Evolutionary conservation across 2,888 invertebrate genomes (phyloP), one percentile per base, ranked within the genome.

Genomic region (Euplagia quadripunctaria): DNA sequence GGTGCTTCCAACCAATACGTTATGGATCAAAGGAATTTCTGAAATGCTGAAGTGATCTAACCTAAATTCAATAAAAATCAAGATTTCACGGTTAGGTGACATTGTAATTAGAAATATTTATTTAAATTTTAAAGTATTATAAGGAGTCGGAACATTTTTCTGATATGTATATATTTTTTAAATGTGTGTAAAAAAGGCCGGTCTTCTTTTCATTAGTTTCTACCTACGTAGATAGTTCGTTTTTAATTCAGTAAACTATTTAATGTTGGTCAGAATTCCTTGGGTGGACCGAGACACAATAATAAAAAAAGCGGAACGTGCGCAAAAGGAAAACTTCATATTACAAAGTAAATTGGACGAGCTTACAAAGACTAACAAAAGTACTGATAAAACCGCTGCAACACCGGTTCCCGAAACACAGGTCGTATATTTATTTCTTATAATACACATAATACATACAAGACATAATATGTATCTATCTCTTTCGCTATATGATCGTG

Each of bases 201-300:
- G 4, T 55, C n/a, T 55, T 55, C 11, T 9, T n/a, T 11, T 46
- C 11, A 46, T 0, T 46, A 46, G 51, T 51, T 14, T 51, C 14
- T 51, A 51, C 51, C 16, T 46, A 31, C 5, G 12, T 11, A 16
- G 6, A 1, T 66, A 20, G 31, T 31, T 66, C 9, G 14, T 42
- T 17, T 6, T 7, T 46, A 5, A 9, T 41, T 41, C 42, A n/a
- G 16, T 31, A 51, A 66, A 43, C 6, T n/a, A 17, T 20, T 66
- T 70, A 4, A 70, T 55, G 5, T 69, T 70, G 16, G 43, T 65
- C 73, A 96, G 95, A 81, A 85, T 92, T 72, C 89, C 96, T 1
- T 96, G 96, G 96, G 55, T 93, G 71, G 96, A 96, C 78, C 90
- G 96, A 31, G 94, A 95, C 31, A 73, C 86, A 5, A 78, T 94